phyloP scores from a whole-genome alignment of 1,140 invertebrate species.

The Dreissena polymorpha region DNA sequence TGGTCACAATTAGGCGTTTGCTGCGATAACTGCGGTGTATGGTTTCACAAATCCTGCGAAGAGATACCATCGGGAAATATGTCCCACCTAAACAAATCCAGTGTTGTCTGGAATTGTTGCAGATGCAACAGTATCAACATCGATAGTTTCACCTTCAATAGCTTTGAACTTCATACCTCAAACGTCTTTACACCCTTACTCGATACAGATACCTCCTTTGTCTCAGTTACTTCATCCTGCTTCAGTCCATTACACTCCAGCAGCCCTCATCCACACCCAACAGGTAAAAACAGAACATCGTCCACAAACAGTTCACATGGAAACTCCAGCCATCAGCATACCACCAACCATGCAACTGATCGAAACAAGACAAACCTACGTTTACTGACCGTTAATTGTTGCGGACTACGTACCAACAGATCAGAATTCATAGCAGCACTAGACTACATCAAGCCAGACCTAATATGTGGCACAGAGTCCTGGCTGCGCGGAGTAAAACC shows the following conservation, averaged over 20 bases:
- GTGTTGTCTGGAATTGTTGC: slow-evolving; percentile 15
- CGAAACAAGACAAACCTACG: slow-evolving; percentile 19
- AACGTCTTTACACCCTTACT: no score
- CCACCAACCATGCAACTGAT: neutral
- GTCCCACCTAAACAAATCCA: slow-evolving; percentile 10
- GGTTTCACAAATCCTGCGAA: slow-evolving; percentile 19
- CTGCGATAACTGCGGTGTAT: slow-evolving; percentile 8
- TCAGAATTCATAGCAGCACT: slow-evolving; percentile 11
- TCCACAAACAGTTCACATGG: slow-evolving; percentile 6
- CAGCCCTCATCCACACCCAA: neutral
- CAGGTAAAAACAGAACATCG: neutral
- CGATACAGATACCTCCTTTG: no score
- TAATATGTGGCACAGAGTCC: slow-evolving; percentile 38
- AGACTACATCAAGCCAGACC: slow-evolving; percentile 33
- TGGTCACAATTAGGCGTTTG: slow-evolving; percentile 6
- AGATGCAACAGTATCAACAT: neutral
- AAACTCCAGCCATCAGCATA: neutral
- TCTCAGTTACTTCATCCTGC: no score
- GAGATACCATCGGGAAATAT: slow-evolving; percentile 9
- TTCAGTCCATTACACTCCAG: no score
- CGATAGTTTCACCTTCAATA: no score
- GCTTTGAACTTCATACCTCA: no score
- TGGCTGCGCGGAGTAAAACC: slow-evolving; percentile 41
- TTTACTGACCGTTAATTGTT: slow-evolving; percentile 26
- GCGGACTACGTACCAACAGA: slow-evolving; percentile 7